Evolutionary conservation across 2,113 vertebrate species (phyloP), one percentile per base, ranked within the genome.

Genomic region (Oryctolagus cuniculus): DNA sequence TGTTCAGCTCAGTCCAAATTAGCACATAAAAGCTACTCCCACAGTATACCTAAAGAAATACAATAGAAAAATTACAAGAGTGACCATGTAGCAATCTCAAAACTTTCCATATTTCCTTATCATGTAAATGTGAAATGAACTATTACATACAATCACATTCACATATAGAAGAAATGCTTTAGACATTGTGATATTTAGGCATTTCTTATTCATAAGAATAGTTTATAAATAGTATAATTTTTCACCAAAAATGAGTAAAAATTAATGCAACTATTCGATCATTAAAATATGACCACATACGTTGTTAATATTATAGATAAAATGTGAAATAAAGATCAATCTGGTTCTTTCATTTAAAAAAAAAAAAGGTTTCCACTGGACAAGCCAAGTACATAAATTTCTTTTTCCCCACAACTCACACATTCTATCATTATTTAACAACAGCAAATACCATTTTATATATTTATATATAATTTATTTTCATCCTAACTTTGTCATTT

Each of bases 151-250:
- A 73, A 21, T 77, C 10, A 81, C 6, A 89, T 10, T 82, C 1
- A 80, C 27, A 73, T 1, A 34, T 16, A 86, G 49, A 72, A 66
- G 63, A 87, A 84, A 77, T 31, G 70, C 6, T n/a, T 72, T 34
- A 66, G 27, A 86, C 25, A 78, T 4, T 77, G 21, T 38, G 49
- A n/a, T 44, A 81, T 51, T 63, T 49, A 72, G 69, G 21, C n/a
- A 44, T 44, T 90, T 15, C 34, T 21, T 34, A 34, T 21, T 36
- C 66, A 58, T 72, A 10, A 83, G 16, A 89, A 72, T n/a, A 44
- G 83, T 38, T 86, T 90, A 24, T 90, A 24, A 91, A 5, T 21
- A 88, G 88, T 94, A 74, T 81, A 58, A 75, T 84, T 80, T 93
- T 72, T 3, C 38, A 84, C 72, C 19, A 90, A 86, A 29, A 49